Evolutionary conservation across 2,888 invertebrate genomes (phyloP).

Genomic region (Frankliniella intonsa): DNA sequence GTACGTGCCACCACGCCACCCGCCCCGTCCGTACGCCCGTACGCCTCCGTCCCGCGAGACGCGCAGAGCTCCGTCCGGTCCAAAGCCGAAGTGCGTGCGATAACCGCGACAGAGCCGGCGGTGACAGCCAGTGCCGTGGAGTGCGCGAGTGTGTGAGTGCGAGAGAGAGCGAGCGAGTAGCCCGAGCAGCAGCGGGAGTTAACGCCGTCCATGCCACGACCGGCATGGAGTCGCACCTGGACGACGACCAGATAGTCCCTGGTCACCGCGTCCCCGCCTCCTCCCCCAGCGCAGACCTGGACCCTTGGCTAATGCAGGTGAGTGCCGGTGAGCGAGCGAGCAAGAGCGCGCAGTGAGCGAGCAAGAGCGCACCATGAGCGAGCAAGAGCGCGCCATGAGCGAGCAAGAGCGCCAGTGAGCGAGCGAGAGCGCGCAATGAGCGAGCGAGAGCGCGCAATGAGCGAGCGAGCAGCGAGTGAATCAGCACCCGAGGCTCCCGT

Average conservation of each 20-base stretch:
- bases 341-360: no score
- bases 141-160: neutral
- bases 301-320: constrained; percentile 17
- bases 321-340: neutral
- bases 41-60: neutral
- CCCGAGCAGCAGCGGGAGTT: neutral
- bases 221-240: constrained; percentile 11
- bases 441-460: no score
- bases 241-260: constrained; percentile 24
- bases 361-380: no score
- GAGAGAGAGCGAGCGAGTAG: neutral
- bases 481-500: no score
- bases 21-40: neutral
- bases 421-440: no score
- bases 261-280: neutral
- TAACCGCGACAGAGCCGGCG: neutral
- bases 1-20: neutral
- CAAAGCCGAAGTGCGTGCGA: no score
- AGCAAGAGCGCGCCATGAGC: no score
- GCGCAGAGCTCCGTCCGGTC: neutral
- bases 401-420: neutral
- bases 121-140: no score
- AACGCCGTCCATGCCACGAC: neutral
- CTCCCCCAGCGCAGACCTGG: constrained; percentile 17
- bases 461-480: no score